phyloP scores from a whole-genome alignment of 2,797 vertebrate genomes.

The Antennarius maculatus region DNA sequence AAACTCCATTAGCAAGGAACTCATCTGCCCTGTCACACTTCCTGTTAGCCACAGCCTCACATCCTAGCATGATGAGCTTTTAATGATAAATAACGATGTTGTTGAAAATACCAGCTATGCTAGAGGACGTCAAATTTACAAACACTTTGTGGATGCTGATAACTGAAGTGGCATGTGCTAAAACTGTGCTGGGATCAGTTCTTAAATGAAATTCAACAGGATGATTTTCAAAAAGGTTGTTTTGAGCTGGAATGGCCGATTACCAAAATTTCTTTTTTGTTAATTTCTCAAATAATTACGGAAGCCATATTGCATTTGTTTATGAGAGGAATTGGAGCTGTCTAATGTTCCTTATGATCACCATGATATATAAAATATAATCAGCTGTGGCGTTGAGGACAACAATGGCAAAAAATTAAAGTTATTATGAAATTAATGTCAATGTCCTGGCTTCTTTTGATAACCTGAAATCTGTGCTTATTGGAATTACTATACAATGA shows the following conservation, averaged over 20 bases:
- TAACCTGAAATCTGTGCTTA: no score
- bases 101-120: constrained; percentile 19
- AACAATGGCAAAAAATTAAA: constrained; percentile 32
- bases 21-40: constrained; percentile 32
- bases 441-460: not conserved
- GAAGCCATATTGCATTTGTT: constrained; percentile 15
- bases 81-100: constrained; percentile 57
- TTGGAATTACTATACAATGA: no score
- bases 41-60: constrained; percentile 27
- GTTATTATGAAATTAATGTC: not conserved
- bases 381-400: constrained; percentile 26
- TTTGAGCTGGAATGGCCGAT: not conserved
- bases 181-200: constrained; percentile 9
- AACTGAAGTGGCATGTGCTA: constrained; percentile 9
- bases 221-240: constrained; percentile 10
- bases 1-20: constrained; percentile 37
- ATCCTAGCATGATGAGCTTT: constrained; percentile 46
- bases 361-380: constrained; percentile 25
- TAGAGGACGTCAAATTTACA: not conserved
- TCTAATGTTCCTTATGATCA: constrained; percentile 31
- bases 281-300: not conserved
- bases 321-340: not conserved
- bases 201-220: not conserved
- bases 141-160: constrained; percentile 3
- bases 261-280: not conserved